Conservation (phyloP, 1,140 invertebrate genomes). For the Drosophila aff. region DNA sequence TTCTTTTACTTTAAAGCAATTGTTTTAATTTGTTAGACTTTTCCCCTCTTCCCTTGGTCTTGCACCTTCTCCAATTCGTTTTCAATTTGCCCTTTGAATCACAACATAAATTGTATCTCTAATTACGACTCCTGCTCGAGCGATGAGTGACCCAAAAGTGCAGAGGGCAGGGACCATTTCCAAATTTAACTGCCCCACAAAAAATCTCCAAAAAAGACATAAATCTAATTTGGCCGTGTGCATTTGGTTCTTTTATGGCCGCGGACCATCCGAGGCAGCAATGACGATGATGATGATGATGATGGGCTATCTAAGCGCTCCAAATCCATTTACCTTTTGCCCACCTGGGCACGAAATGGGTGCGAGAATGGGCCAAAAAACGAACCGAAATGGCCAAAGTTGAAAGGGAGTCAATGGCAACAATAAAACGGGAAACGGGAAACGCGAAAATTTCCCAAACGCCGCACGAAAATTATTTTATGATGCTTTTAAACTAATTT, state of each 20-base stretch:
- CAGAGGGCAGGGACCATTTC: constrained; percentile 31
- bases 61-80: constrained; percentile 15
- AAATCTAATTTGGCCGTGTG: constrained; percentile 73
- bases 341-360: constrained; percentile 62
- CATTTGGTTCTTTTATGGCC: constrained; percentile 62
- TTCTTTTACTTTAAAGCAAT: neutral
- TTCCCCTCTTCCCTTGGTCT: neutral
- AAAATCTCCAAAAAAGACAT: constrained; percentile 64
- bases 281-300: constrained; percentile 47
- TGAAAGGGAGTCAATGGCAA: constrained; percentile 62
- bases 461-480: constrained; percentile 77
- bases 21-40: neutral
- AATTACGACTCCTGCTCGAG: constrained; percentile 45
- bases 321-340: constrained; percentile 80
- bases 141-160: constrained; percentile 14
- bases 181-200: constrained; percentile 48
- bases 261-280: constrained; percentile 35
- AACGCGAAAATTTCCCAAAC: constrained; percentile 56
- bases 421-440: constrained; percentile 67
- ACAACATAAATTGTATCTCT: constrained; percentile 45
- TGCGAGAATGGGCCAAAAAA: constrained; percentile 52
- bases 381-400: constrained; percentile 55
- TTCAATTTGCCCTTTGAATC: constrained; percentile 43
- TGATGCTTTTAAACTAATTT: constrained; percentile 84
- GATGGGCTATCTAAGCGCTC: constrained; percentile 72